A percentile compares a stretch with the other conserved stretches of the same genome.
phyloP scores from a whole-genome alignment of 1,140 invertebrate genomes.

The Macrocentrus cingulum region DNA sequence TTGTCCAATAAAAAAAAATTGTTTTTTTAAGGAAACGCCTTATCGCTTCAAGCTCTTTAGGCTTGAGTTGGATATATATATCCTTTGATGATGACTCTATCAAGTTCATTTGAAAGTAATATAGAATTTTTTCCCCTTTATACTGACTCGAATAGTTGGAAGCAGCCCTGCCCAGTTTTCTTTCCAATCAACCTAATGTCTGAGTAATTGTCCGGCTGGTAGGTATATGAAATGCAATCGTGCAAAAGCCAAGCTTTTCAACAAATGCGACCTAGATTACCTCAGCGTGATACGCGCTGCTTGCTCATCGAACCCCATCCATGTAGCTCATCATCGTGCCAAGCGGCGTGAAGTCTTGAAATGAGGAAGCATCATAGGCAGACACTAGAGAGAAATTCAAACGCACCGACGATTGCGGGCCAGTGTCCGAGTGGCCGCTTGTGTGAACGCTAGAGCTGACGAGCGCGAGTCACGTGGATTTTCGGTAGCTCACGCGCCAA shows the following conservation, averaged over 20 bases:
- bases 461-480: no score
- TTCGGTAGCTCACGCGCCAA: no score
- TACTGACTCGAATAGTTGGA: no score
- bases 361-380: constrained; percentile 1
- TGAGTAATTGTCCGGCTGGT: constrained; percentile 47
- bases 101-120: no score
- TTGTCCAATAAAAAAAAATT: neutral
- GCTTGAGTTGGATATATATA: neutral
- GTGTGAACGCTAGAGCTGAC: no score
- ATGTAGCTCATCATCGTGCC: constrained; percentile 14
- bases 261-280: constrained; percentile 1
- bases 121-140: no score
- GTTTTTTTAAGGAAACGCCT: neutral
- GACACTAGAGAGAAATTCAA: no score
- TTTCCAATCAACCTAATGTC: constrained; percentile 58
- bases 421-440: no score
- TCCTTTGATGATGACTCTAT: no score
- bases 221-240: constrained; percentile 28
- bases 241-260: neutral
- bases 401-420: neutral
- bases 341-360: constrained; percentile 5
- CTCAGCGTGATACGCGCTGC: neutral
- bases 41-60: neutral
- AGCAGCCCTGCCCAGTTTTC: constrained; percentile 45
- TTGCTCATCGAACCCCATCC: constrained; percentile 11